Conservation (phyloP, 2,797 vertebrate species). For the Allobates femoralis region DNA sequence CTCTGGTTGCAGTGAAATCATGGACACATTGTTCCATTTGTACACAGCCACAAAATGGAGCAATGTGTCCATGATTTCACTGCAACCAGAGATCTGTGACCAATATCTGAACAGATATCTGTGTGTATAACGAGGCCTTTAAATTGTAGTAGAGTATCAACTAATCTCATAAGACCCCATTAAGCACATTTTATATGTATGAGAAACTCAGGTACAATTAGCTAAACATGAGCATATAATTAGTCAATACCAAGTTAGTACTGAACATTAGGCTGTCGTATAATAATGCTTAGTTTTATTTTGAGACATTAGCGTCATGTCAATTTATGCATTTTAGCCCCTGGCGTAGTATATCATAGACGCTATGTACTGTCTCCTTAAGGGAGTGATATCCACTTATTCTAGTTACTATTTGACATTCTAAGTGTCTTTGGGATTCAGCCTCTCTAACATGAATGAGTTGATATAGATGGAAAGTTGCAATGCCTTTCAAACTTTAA, state of each 20-base stretch:
- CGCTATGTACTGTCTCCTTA: neutral
- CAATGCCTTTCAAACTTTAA: conserved; percentile 17
- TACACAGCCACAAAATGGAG: too few relatives aligned
- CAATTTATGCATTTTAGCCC: neutral
- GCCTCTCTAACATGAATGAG: neutral
- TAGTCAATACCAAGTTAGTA: neutral
- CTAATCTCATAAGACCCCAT: neutral
- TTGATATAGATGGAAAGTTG: conserved; percentile 24
- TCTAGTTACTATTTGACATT: conserved; percentile 1
- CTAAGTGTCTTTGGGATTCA: neutral
- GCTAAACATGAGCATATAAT: neutral
- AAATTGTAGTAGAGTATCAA: too few relatives aligned
- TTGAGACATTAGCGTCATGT: neutral
- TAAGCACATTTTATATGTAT: neutral
- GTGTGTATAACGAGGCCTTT: too few relatives aligned
- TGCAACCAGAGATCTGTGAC: too few relatives aligned
- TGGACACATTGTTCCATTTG: too few relatives aligned
- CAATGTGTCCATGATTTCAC: too few relatives aligned
- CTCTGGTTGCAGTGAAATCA: too few relatives aligned
- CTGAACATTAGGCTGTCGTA: neutral
- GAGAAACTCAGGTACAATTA: neutral
- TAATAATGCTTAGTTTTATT: neutral
- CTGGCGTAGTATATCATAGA: neutral
- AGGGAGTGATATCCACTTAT: neutral
- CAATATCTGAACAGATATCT: too few relatives aligned